Conservation (phyloP, 2,113 vertebrate species). For the Oreocharis arfaki region DNA sequence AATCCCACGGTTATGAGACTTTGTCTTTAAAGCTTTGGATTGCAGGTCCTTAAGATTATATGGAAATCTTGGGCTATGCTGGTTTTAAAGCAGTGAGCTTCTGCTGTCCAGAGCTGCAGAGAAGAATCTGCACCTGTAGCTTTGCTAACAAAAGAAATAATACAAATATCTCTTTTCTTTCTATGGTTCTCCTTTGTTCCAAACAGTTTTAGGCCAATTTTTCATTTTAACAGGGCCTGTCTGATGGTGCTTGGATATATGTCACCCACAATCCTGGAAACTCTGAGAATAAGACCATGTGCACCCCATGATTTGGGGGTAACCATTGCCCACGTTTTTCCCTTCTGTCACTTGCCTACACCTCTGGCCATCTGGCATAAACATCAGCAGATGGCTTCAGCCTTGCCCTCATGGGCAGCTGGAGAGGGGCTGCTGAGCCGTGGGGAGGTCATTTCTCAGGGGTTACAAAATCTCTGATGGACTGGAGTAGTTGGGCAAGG, state of each 20-base stretch:
- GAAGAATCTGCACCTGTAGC: background rate
- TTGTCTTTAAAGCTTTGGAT: background rate
- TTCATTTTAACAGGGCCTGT: background rate
- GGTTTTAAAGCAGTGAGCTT: background rate
- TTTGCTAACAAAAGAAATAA: background rate
- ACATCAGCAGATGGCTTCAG: background rate
- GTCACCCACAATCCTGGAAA: background rate
- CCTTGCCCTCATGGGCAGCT: background rate
- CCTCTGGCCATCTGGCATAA: background rate
- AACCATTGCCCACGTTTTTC: background rate
- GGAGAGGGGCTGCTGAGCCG: background rate
- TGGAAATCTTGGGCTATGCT: background rate
- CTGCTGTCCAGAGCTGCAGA: background rate
- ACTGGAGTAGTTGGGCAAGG: background rate
- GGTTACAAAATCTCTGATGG: no score
- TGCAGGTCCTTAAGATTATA: background rate
- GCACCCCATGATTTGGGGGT: rapidly evolving
- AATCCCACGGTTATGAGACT: background rate
- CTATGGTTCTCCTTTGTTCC: background rate
- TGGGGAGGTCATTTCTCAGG: background rate
- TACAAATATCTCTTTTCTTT: background rate
- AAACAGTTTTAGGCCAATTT: background rate
- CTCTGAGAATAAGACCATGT: background rate
- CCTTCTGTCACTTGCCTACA: background rate
- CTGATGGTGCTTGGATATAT: background rate